Conservation (phyloP, 2,113 vertebrate species). For the Chloebia gouldiae region DNA sequence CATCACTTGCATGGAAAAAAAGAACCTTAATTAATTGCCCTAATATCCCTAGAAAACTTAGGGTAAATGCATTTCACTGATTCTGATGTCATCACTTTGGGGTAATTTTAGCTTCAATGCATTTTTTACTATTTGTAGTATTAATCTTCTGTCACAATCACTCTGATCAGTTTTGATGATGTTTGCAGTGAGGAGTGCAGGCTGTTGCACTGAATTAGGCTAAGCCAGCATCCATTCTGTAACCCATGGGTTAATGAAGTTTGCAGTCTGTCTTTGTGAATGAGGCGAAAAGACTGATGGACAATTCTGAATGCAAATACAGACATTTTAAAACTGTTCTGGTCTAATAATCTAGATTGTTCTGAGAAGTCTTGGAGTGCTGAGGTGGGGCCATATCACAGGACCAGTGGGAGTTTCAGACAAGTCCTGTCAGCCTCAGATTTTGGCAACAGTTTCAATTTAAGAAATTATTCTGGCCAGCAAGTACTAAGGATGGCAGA, state of each 20-base stretch:
- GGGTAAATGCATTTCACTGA: not conserved
- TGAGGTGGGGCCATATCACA: not conserved
- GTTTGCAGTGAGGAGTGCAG: not conserved
- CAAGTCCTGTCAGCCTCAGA: not conserved
- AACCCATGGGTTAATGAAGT: not conserved
- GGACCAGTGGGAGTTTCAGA: not conserved
- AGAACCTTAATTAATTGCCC: not conserved
- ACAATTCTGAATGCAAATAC: not conserved
- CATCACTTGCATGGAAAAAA: not conserved
- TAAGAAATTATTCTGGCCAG: not conserved
- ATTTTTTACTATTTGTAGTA: conserved; percentile 19
- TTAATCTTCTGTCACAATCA: not conserved
- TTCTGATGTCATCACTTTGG: not conserved
- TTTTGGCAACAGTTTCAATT: not conserved
- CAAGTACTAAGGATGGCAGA: not conserved
- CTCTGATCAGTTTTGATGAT: not conserved
- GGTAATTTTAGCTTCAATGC: not conserved
- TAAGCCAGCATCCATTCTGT: not conserved
- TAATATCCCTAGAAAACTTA: not conserved
- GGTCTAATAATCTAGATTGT: not conserved
- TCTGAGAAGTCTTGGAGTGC: not conserved
- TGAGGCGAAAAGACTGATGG: not conserved
- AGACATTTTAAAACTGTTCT: not conserved
- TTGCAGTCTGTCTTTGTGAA: not conserved
- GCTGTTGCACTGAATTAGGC: not conserved